phyloP scores from a whole-genome alignment of 2,113 vertebrate species.

The Campylomormyrus numenius region DNA sequence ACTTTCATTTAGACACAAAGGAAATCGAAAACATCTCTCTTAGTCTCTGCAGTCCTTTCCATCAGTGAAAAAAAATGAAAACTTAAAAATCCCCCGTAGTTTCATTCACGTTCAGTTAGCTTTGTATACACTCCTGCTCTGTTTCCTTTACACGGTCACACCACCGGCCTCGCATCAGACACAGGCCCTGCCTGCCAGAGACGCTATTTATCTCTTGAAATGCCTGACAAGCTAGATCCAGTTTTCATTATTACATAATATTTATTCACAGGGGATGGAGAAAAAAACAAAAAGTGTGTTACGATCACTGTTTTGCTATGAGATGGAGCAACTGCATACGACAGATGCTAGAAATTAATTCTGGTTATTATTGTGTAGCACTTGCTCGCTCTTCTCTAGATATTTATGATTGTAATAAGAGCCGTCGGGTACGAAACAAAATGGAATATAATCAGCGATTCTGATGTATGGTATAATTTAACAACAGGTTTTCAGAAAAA shows the following conservation, averaged over 20 bases:
- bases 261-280: not conserved
- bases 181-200: not conserved
- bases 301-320: not conserved
- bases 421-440: not conserved
- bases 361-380: not conserved
- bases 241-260: constrained; percentile 8
- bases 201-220: not conserved
- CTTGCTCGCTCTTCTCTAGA: not conserved
- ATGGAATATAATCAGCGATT: not conserved
- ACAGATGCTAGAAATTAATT: not conserved
- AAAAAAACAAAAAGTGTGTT: not conserved
- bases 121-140: not conserved
- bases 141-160: not conserved
- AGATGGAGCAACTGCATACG: not conserved
- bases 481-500: not conserved
- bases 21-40: constrained; percentile 6
- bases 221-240: not conserved
- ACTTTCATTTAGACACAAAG: not conserved
- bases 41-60: not conserved
- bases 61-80: not conserved
- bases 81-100: not conserved
- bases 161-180: not conserved
- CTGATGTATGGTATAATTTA: constrained; percentile 12
- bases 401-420: constrained; percentile 3
- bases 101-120: not conserved